Base-by-base conservation (phyloP, 2,797 vertebrate genomes). In the Cygnus olor region DNA sequence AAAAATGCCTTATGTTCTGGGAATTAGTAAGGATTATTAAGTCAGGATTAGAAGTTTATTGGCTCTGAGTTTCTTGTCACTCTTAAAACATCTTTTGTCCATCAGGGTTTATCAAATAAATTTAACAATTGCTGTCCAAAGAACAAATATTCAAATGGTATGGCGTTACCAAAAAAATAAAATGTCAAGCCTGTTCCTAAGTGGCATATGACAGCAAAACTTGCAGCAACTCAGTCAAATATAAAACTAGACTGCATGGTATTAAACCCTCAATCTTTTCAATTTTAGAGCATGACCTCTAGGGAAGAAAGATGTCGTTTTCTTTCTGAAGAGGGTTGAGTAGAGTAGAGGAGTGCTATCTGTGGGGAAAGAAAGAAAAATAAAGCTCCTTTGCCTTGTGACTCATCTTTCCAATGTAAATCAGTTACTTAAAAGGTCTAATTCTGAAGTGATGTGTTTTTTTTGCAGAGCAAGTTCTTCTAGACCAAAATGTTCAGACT, bases 401-500 rank as follows among this genome's bases (percentile, higher is more conserved):
- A 71, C n/a, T 94, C 53, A 9, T 76, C 58, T 88, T 85, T 85
- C 49, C 85, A 18, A 6, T 80, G 17, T 36, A 78, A 76, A 89
- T 70, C 17, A 2, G 1, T 80, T 90, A 45, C 42, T 64, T 25
- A 74, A 49, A 51, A 32, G 27, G 64, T 93, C 93, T 97, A 95
- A 96, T 89, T 88, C 90, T 40, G 30, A 95, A 98, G 91, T 82
- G 80, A 18, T 95, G 53, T 87, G 58, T 32, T 95, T 92, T 88
- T 97, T 87, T 97, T 96, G 79, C 97, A 99, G 99, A 99, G 90
- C 99, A 99, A 99, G 97, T 96, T 14, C 97, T 99, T 93, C 97
- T 99, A 92, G 99, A 99, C 94, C 99, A 99, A 12, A 98, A 98
- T 92, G 98, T 98, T 74, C 99, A 99, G 96, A 99, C 99, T 40